Base-by-base conservation (phyloP, 1,140 invertebrate genomes). In the Eriosoma lanigerum region DNA sequence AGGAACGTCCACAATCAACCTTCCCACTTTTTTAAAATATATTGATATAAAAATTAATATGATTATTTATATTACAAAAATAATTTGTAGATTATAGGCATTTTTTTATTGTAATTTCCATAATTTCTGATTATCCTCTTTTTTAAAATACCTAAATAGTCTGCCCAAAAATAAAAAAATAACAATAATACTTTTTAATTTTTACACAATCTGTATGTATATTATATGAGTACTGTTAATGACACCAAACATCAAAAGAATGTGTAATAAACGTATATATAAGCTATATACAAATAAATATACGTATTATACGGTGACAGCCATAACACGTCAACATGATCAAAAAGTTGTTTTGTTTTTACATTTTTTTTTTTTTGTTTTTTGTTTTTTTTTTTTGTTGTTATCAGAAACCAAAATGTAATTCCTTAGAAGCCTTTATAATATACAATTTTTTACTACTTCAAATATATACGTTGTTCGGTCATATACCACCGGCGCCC, bases 361-460 rank as follows among this genome's bases (percentile, higher is more conserved):
- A 38, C 8, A 6, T 15, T 48, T 64, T 68, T 48, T 68, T 68
- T 6, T 24, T 68, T 0, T n/a, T 21, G 38, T 58, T 17, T 38
- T 4, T 38, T 38, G 8, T 38, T 48, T 15, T 48, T 64, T 68
- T 48, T 68, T 68, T 6, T 24, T 68, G 2, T n/a, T 21, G 38
- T 58, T 76, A 17, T 76, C 73, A 76, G 44, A 76, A 44, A 17
- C 26, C 38, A 9, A 38, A 54, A 50, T 76, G 32, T 56, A 21
- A 56, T 76, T 76, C 32, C n/a, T 58, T 44, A 44, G 32, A 72
- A 72, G 54, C 58, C 73, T 76, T 73, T 76, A 46, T 24, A 66
- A 29, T 9, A 62, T 76, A 48, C n/a, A 21, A n/a, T 76, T 56
- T 76, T 58, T 76, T 58, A 38, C 8, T 38, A 38, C 8, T 76